A percentile compares a stretch with the other conserved stretches of the same genome.
Conservation (phyloP, 2,113 vertebrate genomes). For the Mormyrus iriodes region DNA sequence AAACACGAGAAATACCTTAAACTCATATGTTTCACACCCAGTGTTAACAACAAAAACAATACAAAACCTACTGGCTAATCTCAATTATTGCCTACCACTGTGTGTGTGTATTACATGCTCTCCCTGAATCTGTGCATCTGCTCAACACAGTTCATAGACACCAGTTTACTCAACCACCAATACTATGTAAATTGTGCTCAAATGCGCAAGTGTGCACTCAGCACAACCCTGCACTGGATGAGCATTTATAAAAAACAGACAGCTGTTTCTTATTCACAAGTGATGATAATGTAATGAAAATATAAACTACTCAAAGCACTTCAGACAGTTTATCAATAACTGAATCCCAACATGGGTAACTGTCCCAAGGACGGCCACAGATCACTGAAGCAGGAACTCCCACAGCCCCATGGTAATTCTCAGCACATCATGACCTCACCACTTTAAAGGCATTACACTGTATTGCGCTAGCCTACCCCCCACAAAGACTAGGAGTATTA, state of each 20-base stretch:
- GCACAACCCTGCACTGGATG: background rate
- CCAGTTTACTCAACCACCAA: background rate
- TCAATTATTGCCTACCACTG: background rate
- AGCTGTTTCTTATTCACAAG: background rate
- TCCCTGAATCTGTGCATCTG: background rate
- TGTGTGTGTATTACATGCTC: background rate
- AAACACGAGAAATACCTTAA: background rate
- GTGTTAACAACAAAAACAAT: background rate
- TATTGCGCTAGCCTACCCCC: background rate
- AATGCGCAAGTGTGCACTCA: background rate
- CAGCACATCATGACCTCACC: background rate
- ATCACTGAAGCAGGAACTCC: background rate
- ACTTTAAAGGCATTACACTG: background rate
- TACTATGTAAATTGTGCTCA: background rate
- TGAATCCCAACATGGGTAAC: background rate
- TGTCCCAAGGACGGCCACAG: background rate
- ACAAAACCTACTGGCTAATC: background rate
- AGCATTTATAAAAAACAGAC: background rate
- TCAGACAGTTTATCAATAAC: background rate
- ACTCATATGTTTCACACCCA: background rate
- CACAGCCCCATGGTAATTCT: background rate
- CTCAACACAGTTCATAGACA: background rate
- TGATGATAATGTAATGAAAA: background rate
- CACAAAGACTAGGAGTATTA: background rate
- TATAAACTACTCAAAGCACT: background rate